Evolutionary conservation across 2,797 vertebrate species (phyloP).

Genomic region (Psittacula echo): DNA sequence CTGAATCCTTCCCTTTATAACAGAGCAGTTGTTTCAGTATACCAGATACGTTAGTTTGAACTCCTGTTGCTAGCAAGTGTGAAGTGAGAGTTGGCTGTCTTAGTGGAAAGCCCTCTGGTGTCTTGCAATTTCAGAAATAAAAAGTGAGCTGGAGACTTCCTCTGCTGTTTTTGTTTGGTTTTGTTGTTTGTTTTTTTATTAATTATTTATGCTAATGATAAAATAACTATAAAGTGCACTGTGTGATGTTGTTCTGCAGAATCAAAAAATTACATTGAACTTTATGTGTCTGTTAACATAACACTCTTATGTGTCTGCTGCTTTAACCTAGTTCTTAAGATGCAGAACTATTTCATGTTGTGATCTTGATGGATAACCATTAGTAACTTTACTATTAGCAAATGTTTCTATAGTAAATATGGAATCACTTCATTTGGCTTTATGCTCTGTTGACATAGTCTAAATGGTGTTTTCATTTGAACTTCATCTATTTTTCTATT

Average conservation of each 20-base stretch:
- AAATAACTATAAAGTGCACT: background rate
- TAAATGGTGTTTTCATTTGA: slow-evolving; percentile 43
- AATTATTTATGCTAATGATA: slow-evolving; percentile 41
- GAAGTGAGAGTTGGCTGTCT: background rate
- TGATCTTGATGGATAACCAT: slow-evolving; percentile 29
- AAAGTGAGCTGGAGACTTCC: background rate
- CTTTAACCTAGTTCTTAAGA: slow-evolving; percentile 24
- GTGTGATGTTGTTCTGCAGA: slow-evolving; percentile 15
- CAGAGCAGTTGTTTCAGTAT: background rate
- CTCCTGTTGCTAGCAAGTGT: background rate
- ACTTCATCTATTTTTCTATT: slow-evolving; percentile 54
- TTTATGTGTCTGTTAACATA: background rate
- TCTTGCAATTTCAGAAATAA: background rate
- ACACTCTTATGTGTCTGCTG: background rate
- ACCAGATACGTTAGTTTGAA: background rate
- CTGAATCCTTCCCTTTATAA: slow-evolving; percentile 33
- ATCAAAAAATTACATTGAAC: background rate
- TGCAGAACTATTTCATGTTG: slow-evolving; percentile 24
- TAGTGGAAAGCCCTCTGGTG: background rate
- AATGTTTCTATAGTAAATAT: slow-evolving; percentile 42
- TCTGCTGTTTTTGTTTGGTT: background rate
- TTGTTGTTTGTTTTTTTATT: background rate
- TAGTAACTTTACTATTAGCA: slow-evolving; percentile 43
- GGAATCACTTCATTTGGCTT: slow-evolving; percentile 54
- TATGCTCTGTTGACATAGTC: slow-evolving; percentile 45